Evolutionary conservation across 1,140 invertebrate genomes (phyloP).

Genomic region (Neotoxoptera formosana): DNA sequence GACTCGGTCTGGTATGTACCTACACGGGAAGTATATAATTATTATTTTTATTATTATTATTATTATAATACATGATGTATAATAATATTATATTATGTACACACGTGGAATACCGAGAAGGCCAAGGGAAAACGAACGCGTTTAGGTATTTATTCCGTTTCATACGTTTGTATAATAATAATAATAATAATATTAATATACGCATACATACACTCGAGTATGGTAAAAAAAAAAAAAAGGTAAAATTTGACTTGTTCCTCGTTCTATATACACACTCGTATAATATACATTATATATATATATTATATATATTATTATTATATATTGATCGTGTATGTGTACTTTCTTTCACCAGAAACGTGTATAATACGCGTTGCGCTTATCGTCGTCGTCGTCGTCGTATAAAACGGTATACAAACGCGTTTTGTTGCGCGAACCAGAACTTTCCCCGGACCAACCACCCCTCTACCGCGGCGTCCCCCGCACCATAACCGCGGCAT

Average conservation of each 20-base stretch:
- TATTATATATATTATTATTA: too few species aligned
- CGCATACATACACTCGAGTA: background rate
- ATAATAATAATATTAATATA: background rate
- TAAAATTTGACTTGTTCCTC: constrained; percentile 9
- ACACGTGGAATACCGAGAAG: background rate
- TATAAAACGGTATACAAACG: background rate
- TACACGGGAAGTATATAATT: background rate
- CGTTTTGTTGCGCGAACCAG: constrained; percentile 13
- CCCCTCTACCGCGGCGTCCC: background rate
- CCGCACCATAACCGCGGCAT: background rate
- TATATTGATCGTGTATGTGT: background rate
- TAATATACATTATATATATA: background rate
- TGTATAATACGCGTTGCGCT: background rate
- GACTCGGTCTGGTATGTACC: background rate
- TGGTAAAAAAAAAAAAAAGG: background rate
- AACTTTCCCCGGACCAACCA: constrained; percentile 22
- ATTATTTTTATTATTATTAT: background rate
- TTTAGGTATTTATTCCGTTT: background rate
- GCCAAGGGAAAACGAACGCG: background rate
- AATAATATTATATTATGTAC: too few species aligned
- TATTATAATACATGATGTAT: background rate
- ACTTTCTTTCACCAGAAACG: constrained; percentile 8
- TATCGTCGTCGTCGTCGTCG: background rate
- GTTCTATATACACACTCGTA: background rate
- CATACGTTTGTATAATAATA: background rate